phyloP scores from a whole-genome alignment of 2,113 vertebrate species.

The Upupa epops region DNA sequence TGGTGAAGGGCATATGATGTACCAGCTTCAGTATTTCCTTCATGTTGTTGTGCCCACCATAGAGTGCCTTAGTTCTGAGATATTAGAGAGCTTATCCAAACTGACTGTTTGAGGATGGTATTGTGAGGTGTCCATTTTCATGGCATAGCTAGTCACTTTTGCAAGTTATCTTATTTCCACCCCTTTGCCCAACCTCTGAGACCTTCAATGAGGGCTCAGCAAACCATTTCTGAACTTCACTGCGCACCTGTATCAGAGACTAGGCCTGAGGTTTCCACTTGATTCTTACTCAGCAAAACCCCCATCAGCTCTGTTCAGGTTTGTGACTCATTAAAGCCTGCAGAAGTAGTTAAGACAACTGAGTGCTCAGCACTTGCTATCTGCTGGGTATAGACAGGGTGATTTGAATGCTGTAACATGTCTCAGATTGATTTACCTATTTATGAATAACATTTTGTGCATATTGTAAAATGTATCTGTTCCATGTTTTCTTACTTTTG shows the following conservation, averaged over 20 bases:
- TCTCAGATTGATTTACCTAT: neutral
- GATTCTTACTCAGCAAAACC: slow-evolving; percentile 28
- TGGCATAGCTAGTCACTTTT: neutral
- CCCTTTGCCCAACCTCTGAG: neutral
- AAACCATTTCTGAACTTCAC: neutral
- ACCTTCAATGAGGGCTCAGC: neutral
- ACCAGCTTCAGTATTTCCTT: neutral
- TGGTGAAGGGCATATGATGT: neutral
- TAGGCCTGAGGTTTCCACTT: neutral
- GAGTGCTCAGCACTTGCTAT: accelerated
- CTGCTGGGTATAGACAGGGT: neutral
- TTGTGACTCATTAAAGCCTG: neutral
- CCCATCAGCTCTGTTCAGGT: neutral
- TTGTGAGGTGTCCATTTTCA: slow-evolving; percentile 3
- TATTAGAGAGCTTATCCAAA: slow-evolving; percentile 32
- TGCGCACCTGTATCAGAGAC: slow-evolving; percentile 12
- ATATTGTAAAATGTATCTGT: neutral
- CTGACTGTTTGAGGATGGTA: neutral
- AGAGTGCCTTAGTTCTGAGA: neutral
- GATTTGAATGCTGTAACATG: neutral
- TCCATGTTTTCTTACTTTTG: neutral
- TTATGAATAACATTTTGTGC: neutral
- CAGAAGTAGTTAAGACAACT: neutral
- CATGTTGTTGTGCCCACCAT: neutral
- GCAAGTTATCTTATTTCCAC: neutral